A percentile compares a stretch with the other conserved stretches of the same genome.
Evolutionary conservation across 2,888 invertebrate species (phyloP).

Genomic region (Xestia c-nigrum): DNA sequence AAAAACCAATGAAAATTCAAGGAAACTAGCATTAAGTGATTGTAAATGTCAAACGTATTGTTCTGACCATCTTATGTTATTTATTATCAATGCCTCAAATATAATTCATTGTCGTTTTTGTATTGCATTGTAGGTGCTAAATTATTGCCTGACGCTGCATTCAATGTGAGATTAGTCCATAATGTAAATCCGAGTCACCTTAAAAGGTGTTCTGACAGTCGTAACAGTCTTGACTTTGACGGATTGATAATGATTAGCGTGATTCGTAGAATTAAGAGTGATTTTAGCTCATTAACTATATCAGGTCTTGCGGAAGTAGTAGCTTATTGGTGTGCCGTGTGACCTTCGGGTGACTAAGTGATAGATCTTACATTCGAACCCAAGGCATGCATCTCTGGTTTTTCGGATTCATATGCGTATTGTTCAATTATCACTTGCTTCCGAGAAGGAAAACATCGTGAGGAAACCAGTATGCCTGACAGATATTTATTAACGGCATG

Average conservation of each 20-base stretch:
- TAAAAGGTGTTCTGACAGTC: neutral
- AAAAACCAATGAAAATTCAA: slow-evolving; percentile 21
- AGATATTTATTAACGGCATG: no score
- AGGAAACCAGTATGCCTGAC: no score
- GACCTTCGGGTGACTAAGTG: no score
- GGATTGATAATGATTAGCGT: neutral
- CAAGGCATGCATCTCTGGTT: no score
- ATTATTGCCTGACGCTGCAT: slow-evolving; percentile 27
- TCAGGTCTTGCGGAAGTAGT: neutral
- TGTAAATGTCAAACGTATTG: slow-evolving; percentile 25
- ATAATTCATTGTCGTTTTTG: slow-evolving; percentile 16
- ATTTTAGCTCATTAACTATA: neutral
- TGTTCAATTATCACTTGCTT: no score
- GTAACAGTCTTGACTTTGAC: neutral
- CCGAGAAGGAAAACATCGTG: no score
- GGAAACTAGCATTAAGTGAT: slow-evolving; percentile 11
- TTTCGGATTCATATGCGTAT: no score
- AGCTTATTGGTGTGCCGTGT: no score
- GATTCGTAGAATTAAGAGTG: neutral
- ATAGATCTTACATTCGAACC: no score
- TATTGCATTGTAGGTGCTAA: slow-evolving; percentile 15
- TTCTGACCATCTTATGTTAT: slow-evolving; percentile 16
- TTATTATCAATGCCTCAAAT: slow-evolving; percentile 16
- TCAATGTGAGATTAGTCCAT: slow-evolving; percentile 10
- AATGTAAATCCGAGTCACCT: slow-evolving; percentile 15